Conservation (phyloP, 2,888 invertebrate genomes). For the Tinea trinotella region DNA sequence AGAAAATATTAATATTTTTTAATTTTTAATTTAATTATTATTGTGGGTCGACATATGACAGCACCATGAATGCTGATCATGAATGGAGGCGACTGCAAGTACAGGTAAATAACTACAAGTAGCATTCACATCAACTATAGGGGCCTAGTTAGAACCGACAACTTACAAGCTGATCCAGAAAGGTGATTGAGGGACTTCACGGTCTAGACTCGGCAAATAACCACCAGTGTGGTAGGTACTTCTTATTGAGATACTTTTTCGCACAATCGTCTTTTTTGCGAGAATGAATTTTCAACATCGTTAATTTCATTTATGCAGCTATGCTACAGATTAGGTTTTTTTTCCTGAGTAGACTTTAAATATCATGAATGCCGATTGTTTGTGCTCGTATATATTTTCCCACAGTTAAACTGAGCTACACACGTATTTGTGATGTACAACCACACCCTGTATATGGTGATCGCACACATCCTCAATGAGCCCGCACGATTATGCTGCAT, state of each 20-base stretch:
- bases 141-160: too few relatives aligned
- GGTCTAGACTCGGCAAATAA: too few relatives aligned
- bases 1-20: too few relatives aligned
- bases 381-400: background rate
- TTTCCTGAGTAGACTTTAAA: conserved; percentile 6
- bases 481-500: background rate
- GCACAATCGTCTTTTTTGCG: background rate
- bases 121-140: too few relatives aligned
- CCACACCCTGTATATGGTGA: conserved; percentile 8
- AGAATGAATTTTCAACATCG: conserved; percentile 4
- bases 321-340: conserved; percentile 8
- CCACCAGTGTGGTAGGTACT: too few relatives aligned
- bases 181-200: too few relatives aligned
- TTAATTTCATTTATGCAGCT: conserved; percentile 7
- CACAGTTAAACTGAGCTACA: background rate
- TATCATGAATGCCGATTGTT: conserved; percentile 8
- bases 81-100: too few relatives aligned
- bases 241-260: background rate
- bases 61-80: too few relatives aligned
- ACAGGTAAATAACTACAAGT: too few relatives aligned
- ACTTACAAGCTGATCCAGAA: too few relatives aligned
- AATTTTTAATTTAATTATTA: too few relatives aligned
- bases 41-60: too few relatives aligned
- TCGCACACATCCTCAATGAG: conserved; percentile 4
- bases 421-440: background rate